Evolutionary conservation across 2,113 vertebrate species (phyloP).

Genomic region (Eudyptes chrysolophus): DNA sequence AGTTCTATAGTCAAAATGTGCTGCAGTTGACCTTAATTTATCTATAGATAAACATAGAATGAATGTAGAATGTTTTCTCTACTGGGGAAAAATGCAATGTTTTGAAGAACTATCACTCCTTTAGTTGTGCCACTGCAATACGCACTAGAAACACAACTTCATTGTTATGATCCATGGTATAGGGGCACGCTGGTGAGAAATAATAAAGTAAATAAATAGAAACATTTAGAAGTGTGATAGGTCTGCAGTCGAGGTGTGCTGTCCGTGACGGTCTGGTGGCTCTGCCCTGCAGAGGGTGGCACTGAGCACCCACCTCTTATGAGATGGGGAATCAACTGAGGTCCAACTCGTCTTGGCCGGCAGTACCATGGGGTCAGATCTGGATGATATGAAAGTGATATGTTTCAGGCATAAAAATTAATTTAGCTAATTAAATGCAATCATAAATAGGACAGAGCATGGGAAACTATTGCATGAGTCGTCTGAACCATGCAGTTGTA

Average conservation of each 20-base stretch:
- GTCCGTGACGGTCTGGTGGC: rapidly evolving
- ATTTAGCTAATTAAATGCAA: not conserved
- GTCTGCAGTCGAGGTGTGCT: no score
- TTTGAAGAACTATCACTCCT: not conserved
- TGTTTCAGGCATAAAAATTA: no score
- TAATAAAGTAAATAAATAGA: not conserved
- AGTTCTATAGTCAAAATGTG: not conserved
- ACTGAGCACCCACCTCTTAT: not conserved
- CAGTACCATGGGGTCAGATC: not conserved
- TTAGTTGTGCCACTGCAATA: not conserved
- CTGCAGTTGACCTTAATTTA: not conserved
- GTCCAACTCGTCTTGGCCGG: not conserved
- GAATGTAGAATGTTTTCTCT: not conserved
- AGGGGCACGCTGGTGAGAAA: not conserved
- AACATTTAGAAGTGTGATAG: rapidly evolving
- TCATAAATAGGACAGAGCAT: not conserved
- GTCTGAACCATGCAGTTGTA: rapidly evolving
- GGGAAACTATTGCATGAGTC: not conserved
- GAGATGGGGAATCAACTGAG: no score
- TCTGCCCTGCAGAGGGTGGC: not conserved
- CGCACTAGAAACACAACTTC: not conserved
- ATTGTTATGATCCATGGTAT: rapidly evolving
- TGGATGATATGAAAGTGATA: no score
- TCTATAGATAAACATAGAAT: not conserved
- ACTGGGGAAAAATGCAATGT: not conserved